Evolutionary conservation across 2,797 vertebrate genomes (phyloP), one percentile per base, ranked within the genome.

Genomic region (Onychomys torridus): DNA sequence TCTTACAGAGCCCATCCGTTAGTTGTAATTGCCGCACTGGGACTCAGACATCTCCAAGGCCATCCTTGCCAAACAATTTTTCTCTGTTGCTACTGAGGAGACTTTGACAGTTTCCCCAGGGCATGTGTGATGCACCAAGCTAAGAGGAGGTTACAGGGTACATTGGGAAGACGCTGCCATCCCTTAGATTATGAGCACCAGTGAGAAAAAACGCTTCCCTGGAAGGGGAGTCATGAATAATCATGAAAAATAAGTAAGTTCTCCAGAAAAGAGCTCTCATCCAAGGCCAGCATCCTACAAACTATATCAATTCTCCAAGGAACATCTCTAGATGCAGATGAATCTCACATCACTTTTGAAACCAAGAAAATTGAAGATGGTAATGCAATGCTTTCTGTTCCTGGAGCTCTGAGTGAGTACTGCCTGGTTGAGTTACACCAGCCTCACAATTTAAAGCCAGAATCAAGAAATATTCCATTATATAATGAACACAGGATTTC

Each of bases 1-100:
- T 14, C 6, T 21, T 81, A 14, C 16, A 57, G 55, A 27, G 34
- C 49, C 59, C 29, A 69, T 37, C 12, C 32, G 34, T 46, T 88
- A 63, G 46, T 40, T 82, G 29, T 90, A 93, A 93, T 77, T 96
- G 76, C 77, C 82, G 37, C 86, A 7, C 1, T 87, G 85, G 61
- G 69, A 27, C 67, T 46, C 69, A 73, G 23, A 73, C 5, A 25
- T 90, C 93, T 93, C 90, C 61, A 93, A 67, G n/a, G 79, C 19
- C n/a, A 78, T 40, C 61, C 69, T 14, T 83, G 37, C 21, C 49
- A 73, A 81, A 93, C n/a, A 84, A 13, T 69, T 79, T 94, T 84
- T 37, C 29, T 46, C 52, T 37, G 65, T 6, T 88, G 23, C 59
- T 82, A n/a, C 65, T 67, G 25, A 95, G 40, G 12, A 85, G 37